These are phyloP conservation scores for Drosophila lini DNA, from an alignment of 1,140 invertebrate species.

Conservation along the genomic window DNA sequence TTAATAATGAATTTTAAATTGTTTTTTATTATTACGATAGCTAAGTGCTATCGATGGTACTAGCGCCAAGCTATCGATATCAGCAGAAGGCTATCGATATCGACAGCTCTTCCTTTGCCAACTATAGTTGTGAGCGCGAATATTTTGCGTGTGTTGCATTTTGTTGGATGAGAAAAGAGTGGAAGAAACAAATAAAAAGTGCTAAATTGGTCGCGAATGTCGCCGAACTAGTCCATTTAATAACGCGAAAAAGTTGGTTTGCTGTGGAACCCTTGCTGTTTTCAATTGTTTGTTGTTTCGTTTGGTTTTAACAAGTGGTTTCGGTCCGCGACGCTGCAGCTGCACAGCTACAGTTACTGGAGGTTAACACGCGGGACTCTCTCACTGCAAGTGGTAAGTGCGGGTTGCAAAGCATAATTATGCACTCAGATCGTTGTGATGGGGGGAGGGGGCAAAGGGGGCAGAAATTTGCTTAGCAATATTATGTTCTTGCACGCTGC, in stretches of 20 bases:
- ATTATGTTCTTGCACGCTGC: slow-evolving; percentile 55
- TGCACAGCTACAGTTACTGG: slow-evolving; percentile 39
- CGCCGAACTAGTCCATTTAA: background rate
- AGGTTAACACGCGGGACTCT: slow-evolving; percentile 11
- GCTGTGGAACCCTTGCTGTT: slow-evolving; percentile 62
- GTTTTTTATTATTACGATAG: background rate
- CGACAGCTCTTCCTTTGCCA: slow-evolving; percentile 11
- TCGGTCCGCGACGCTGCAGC: slow-evolving; percentile 48
- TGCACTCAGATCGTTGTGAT: slow-evolving; percentile 16
- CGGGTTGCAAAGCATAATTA: slow-evolving; percentile 2
- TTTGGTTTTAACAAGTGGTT: slow-evolving; percentile 74
- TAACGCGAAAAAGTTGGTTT: background rate
- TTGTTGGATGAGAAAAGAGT: slow-evolving; percentile 25
- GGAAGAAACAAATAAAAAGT: background rate
- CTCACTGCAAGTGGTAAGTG: slow-evolving; percentile 47
- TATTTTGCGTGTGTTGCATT: slow-evolving; percentile 42
- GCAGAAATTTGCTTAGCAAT: slow-evolving; percentile 39
- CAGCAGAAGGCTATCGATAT: background rate
- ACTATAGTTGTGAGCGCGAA: slow-evolving; percentile 45
- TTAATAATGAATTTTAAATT: background rate
- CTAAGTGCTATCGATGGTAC: background rate
- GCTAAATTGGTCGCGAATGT: background rate
- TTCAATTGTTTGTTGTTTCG: slow-evolving; percentile 28
- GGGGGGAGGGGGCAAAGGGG: background rate
- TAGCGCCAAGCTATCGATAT: slow-evolving; percentile 1